Percentiles rank a stretch among this genome's conserved stretches.
These are phyloP conservation scores for Drosophila anceps DNA, from an alignment of 2,888 invertebrate species.

Conservation along the genomic window DNA sequence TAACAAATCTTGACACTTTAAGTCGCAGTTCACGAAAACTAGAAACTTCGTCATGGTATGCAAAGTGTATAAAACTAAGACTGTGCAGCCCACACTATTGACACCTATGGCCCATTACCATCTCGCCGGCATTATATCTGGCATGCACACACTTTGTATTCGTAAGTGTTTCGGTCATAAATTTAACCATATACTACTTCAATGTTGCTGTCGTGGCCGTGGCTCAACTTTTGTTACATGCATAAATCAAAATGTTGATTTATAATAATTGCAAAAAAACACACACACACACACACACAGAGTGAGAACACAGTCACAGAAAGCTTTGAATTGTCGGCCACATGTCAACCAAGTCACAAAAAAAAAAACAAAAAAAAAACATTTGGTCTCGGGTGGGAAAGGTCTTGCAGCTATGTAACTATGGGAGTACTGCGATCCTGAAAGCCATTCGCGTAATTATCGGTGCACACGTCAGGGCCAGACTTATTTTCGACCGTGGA, in stretches of 20 bases:
- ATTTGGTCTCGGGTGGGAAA: constrained; percentile 17
- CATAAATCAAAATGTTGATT: constrained; percentile 76
- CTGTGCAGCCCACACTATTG: constrained; percentile 10
- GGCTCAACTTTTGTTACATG: constrained; percentile 69
- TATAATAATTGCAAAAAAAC: constrained; percentile 74
- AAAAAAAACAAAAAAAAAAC: constrained; percentile 11
- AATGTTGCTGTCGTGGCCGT: constrained; percentile 50
- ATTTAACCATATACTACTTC: constrained; percentile 49
- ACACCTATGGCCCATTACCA: constrained; percentile 15
- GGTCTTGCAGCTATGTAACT: constrained; percentile 6
- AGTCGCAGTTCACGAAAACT: neutral
- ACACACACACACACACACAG: constrained; percentile 11
- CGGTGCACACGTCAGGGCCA: constrained; percentile 64
- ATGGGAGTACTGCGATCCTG: constrained; percentile 5
- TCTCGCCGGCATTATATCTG: constrained; percentile 16
- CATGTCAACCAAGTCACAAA: constrained; percentile 61
- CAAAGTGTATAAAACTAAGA: constrained; percentile 12
- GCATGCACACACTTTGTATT: constrained; percentile 57
- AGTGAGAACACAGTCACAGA: constrained; percentile 14
- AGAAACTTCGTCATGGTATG: neutral
- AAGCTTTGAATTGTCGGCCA: constrained; percentile 59
- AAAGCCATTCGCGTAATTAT: constrained; percentile 47
- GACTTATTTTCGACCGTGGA: constrained; percentile 32
- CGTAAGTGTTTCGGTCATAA: constrained; percentile 68
- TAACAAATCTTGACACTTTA: neutral